Evolutionary conservation across 2,113 vertebrate species (phyloP).

Genomic region (Butorides virescens): DNA sequence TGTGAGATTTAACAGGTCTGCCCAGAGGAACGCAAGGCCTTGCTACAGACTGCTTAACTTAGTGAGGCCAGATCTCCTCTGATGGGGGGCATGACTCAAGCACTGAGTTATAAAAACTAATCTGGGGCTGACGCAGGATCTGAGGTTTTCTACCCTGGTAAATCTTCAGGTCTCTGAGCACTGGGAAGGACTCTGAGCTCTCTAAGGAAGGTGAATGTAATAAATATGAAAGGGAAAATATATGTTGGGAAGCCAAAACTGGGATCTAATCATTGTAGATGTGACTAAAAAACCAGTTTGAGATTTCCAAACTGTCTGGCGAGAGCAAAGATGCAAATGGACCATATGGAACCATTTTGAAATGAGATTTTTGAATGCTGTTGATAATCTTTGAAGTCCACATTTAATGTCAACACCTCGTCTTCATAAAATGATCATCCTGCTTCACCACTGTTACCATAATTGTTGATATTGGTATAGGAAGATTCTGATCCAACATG

Average conservation of each 20-base stretch:
- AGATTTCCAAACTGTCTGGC: background rate
- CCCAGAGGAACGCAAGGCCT: background rate
- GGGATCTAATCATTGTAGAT: background rate
- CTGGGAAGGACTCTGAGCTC: background rate
- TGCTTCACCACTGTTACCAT: background rate
- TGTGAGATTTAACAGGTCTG: background rate
- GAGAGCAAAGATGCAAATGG: background rate
- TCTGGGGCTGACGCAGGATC: background rate
- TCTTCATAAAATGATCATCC: background rate
- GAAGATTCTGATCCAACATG: background rate
- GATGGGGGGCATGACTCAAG: background rate
- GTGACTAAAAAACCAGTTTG: background rate
- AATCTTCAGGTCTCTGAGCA: background rate
- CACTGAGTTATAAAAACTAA: background rate
- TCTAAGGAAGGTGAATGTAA: background rate
- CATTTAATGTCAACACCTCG: background rate
- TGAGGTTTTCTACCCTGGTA: background rate
- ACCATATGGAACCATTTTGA: background rate
- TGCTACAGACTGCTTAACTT: background rate
- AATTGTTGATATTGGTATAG: background rate
- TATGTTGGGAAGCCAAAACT: background rate
- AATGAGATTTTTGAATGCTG: background rate
- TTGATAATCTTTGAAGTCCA: background rate
- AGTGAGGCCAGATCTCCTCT: background rate
- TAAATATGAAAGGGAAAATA: background rate